Percentiles rank a stretch among this genome's conserved stretches.
These are phyloP conservation scores for Danaus chrysippus DNA, from an alignment of 2,888 invertebrate genomes.

Conservation along the genomic window DNA sequence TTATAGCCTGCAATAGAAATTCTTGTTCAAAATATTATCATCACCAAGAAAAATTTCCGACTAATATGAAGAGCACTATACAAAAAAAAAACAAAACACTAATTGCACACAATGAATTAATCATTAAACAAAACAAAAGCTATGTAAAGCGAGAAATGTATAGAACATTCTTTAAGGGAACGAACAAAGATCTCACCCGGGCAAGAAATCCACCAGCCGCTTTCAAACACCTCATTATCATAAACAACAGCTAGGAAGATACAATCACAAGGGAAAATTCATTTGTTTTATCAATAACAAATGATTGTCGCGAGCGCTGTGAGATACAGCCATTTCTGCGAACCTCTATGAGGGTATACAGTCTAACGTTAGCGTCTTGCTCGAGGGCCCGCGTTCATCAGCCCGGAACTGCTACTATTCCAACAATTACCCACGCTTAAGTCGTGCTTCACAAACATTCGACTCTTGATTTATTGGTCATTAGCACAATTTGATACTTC, in stretches of 20 bases:
- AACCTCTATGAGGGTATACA: slow-evolving; percentile 59
- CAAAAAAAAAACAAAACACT: slow-evolving; percentile 12
- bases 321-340: slow-evolving; percentile 67
- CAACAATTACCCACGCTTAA: slow-evolving; percentile 72
- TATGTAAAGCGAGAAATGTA: slow-evolving; percentile 60
- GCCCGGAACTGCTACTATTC: slow-evolving; percentile 72
- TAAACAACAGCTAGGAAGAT: slow-evolving; percentile 51
- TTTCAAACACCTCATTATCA: slow-evolving; percentile 73
- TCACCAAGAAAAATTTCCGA: not conserved
- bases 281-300: slow-evolving; percentile 19
- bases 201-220: slow-evolving; percentile 75
- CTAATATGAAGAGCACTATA: slow-evolving; percentile 3
- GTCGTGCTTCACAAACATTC: slow-evolving; percentile 60
- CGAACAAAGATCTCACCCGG: slow-evolving; percentile 68
- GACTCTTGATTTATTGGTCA: slow-evolving; percentile 50
- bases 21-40: slow-evolving; percentile 29
- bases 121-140: slow-evolving; percentile 57
- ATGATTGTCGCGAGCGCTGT: slow-evolving; percentile 58
- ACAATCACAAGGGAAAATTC: slow-evolving; percentile 22
- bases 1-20: slow-evolving; percentile 66
- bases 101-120: slow-evolving; percentile 44
- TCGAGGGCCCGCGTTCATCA: slow-evolving; percentile 72
- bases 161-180: slow-evolving; percentile 61
- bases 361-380: slow-evolving; percentile 51
- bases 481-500: slow-evolving; percentile 44